A percentile compares a stretch with the other conserved stretches of the same genome.
Conservation (phyloP, 2,888 invertebrate species). For the Muschampia plurimacula region DNA sequence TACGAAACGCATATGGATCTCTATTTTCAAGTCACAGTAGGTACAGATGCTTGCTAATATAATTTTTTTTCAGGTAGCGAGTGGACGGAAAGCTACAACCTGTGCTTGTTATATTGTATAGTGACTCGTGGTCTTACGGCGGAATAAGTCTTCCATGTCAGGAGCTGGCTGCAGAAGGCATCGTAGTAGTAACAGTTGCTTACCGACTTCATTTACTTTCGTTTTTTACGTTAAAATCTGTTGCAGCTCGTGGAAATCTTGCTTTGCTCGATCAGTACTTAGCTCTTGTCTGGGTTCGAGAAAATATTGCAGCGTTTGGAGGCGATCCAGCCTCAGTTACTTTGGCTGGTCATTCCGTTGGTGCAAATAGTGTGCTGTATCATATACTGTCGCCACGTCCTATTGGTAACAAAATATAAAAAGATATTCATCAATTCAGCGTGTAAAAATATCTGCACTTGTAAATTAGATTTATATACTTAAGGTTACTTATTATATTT, state of each 20-base stretch:
- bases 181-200: conserved; percentile 89
- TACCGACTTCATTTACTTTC: conserved; percentile 90
- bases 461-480: not conserved
- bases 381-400: conserved; percentile 89
- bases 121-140: conserved; percentile 85
- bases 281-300: conserved; percentile 91
- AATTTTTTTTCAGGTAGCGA: conserved; percentile 71
- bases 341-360: conserved; percentile 93
- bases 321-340: conserved; percentile 93
- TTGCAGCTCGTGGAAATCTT: conserved; percentile 91
- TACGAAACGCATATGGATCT: not conserved
- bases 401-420: conserved; percentile 72
- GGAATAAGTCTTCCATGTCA: conserved; percentile 87
- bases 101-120: conserved; percentile 90
- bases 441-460: not conserved
- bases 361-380: conserved; percentile 89
- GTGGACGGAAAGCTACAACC: conserved; percentile 85
- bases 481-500: not conserved
- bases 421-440: not conserved
- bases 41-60: conserved; percentile 10
- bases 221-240: conserved; percentile 86
- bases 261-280: conserved; percentile 94
- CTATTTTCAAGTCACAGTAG: not conserved
- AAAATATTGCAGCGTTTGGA: conserved; percentile 92
- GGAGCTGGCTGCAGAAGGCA: conserved; percentile 89